These are phyloP conservation scores for Phania funesta DNA, from an alignment of 2,888 invertebrate genomes.

Conservation along the genomic window DNA sequence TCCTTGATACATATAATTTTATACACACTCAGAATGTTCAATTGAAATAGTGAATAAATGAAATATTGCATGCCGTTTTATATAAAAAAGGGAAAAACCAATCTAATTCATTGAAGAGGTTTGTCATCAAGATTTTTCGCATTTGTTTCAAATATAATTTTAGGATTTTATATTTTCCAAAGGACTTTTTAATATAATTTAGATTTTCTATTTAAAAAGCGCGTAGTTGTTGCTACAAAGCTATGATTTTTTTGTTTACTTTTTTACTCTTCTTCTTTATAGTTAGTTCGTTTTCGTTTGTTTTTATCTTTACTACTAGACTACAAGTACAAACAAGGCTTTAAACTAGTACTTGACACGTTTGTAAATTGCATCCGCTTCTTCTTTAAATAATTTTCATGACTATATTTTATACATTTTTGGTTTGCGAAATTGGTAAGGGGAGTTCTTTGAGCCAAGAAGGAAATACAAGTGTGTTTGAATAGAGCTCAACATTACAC, in stretches of 20 bases:
- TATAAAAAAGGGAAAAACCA: too few relatives aligned
- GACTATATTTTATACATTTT: constrained; percentile 42
- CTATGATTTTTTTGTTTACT: constrained; percentile 3
- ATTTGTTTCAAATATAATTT: too few relatives aligned
- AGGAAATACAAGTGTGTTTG: not conserved
- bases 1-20: too few relatives aligned
- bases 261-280: not conserved
- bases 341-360: constrained; percentile 55
- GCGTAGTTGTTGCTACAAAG: constrained; percentile 22
- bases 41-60: too few relatives aligned
- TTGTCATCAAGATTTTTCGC: too few relatives aligned
- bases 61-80: too few relatives aligned
- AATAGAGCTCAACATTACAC: constrained; percentile 26
- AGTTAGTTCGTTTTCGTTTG: constrained; percentile 1
- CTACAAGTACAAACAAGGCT: constrained; percentile 25
- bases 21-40: too few relatives aligned
- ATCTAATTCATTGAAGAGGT: too few relatives aligned
- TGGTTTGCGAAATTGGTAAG: not conserved
- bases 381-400: constrained; percentile 25
- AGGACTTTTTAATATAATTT: too few relatives aligned
- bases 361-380: constrained; percentile 38
- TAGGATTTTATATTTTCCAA: too few relatives aligned
- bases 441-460: not conserved
- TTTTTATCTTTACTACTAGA: constrained; percentile 40
- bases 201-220: constrained; percentile 20